Base-by-base conservation (phyloP, 1,140 invertebrate genomes). In the Lysiphlebus fabarum region DNA sequence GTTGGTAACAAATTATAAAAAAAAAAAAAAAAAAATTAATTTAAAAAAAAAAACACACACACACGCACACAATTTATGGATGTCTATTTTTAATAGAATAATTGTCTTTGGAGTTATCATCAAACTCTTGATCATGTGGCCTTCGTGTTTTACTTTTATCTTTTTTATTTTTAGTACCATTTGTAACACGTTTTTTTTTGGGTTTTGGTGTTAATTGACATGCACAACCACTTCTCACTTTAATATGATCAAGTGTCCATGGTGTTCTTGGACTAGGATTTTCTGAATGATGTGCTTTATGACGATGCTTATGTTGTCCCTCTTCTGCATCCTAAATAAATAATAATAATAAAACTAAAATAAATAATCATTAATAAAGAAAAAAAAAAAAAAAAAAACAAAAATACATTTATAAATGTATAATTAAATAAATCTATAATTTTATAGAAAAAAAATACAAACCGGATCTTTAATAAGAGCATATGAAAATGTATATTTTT, bases 401-500 rank as follows among this genome's bases (percentile, higher is more conserved):
- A n/a, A n/a, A n/a, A n/a, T n/a, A n/a, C n/a, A n/a, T n/a, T n/a
- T n/a, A n/a, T n/a, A n/a, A n/a, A n/a, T n/a, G n/a, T n/a, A 26
- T 1, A 26, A 26, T 4, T 3, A 26, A 26, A 26, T 26, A 26
- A 26, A 26, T 26, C 4, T 26, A 26, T 26, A 2, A 26, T 26
- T 17, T 26, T 26, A 26, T n/a, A n/a, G n/a, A n/a, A 26, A 26
- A 4, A 2, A 26, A 26, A 26, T 26, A 26, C 17, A 26, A 26
- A 26, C 17, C 17, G 69, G 62, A 63, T 67, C 73, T 64, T 82
- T 81, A 33, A 93, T 87, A 56, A 93, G 82, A 10, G 91, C 92
- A 75, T 93, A 95, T 1, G 87, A 86, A 70, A 88, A 93, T n/a
- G 88, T 89, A 75, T 88, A 90, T 73, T 88, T 87, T 74, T 93